Evolutionary conservation across 2,113 vertebrate genomes (phyloP).

Genomic region (Pangasianodon hypophthalmus): DNA sequence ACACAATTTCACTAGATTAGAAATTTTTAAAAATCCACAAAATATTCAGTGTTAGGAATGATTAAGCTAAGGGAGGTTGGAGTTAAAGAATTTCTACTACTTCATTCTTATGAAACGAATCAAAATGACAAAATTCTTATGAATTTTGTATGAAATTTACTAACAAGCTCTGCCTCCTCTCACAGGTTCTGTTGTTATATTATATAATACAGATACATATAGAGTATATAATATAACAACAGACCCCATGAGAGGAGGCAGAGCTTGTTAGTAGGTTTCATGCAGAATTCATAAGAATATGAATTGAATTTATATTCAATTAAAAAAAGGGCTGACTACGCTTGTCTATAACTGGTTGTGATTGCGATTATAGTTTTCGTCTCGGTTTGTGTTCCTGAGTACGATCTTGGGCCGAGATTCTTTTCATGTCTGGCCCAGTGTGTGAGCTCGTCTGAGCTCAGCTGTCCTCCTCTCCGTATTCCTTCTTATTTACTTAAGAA

Average conservation of each 20-base stretch:
- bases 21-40: too few relatives aligned
- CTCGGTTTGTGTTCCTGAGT: not conserved
- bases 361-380: not conserved
- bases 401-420: constrained; percentile 7
- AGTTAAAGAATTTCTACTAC: not conserved
- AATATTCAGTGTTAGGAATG: not conserved
- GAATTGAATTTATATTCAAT: too few relatives aligned
- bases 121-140: not conserved
- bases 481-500: constrained; percentile 62
- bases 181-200: not conserved
- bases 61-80: not conserved
- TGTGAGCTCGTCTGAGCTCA: constrained; percentile 52
- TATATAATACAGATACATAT: not conserved
- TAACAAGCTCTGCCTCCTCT: not conserved
- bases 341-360: not conserved
- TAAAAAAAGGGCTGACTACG: not conserved
- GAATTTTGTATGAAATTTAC: not conserved
- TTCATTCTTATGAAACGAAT: not conserved
- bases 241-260: not conserved
- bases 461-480: constrained; percentile 57
- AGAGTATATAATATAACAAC: not conserved
- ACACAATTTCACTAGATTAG: too few relatives aligned
- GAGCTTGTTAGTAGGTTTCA: not conserved
- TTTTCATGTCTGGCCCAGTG: constrained; percentile 51
- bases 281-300: too few relatives aligned